Evolutionary conservation across 2,888 invertebrate species (phyloP), one percentile per base, ranked within the genome.

Genomic region (Scaptodrosophila latifasciaeformis): DNA sequence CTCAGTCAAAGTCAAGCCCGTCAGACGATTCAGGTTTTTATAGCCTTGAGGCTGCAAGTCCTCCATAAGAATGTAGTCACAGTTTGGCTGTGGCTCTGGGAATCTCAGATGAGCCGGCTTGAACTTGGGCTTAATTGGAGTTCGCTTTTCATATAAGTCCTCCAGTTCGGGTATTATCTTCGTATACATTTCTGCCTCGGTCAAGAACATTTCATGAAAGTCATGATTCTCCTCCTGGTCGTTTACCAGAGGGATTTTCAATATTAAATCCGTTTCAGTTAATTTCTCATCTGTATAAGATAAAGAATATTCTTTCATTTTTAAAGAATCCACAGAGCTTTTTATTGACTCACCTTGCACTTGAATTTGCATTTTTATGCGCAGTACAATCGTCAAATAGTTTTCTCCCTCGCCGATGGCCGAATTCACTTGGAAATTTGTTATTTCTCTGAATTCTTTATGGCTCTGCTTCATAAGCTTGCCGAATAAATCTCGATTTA

Each of bases 371-470:
- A 84, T 67, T 15, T 47, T 45, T 1, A 79, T 62, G 30, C 84
- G 71, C 27, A 80, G 54, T 56, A 85, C 80, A 45, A 69, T 56
- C 2, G 84, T 80, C 13, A 70, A 51, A 56, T 76, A 85, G 29
- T 85, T 85, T 60, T 85, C 85, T 2, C 82, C 84, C 1, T 65
- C 59, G 5, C 59, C 68, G 27, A 75, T 71, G 2, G 82, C 83
- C 1, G 75, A 54, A 0, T 46, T 54, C 1, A 62, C 54, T 2
- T 31, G 57, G n/a, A n/a, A n/a, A n/a, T n/a, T n/a, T n/a, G n/a
- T n/a, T 2, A 83, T 76, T 2, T 52, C 45, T 17, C 63, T 48
- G 24, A 77, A 74, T 17, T 75, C 51, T 1, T 34, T 12, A 10
- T 53, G 46, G 19, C 65, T 54, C 2, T 58, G 49, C 18, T 65